Percentiles rank a stretch among this genome's conserved stretches.
Evolutionary conservation across 2,113 vertebrate genomes (phyloP).

Genomic region (Urocolius indicus): DNA sequence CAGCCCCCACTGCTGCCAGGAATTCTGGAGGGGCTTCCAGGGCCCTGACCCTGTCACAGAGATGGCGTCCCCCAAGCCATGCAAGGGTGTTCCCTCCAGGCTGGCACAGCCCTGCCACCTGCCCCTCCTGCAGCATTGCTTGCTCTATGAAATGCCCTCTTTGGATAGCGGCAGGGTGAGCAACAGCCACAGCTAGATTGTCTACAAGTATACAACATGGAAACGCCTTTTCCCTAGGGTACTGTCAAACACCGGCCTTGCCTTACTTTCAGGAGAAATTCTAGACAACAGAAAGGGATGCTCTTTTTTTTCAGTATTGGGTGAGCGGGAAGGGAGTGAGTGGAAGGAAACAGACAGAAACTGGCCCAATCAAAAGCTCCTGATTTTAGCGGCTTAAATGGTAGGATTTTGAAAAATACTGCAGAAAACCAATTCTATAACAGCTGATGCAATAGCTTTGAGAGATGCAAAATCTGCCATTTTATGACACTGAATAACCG

Average conservation of each 20-base stretch:
- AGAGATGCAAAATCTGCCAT: not conserved
- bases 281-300: not conserved
- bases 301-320: fast-evolving
- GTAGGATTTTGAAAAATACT: not conserved
- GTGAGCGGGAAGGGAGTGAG: fast-evolving
- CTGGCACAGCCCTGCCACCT: not conserved
- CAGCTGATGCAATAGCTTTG: not conserved
- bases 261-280: not conserved
- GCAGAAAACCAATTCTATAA: fast-evolving
- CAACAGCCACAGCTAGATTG: not conserved
- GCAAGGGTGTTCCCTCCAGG: not conserved
- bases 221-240: not conserved
- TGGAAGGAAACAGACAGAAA: not conserved
- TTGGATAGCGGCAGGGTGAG: fast-evolving
- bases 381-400: not conserved
- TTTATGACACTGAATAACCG: fast-evolving
- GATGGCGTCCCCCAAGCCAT: fast-evolving
- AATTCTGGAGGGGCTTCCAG: not conserved
- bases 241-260: not conserved
- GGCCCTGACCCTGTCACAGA: not conserved
- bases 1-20: not conserved
- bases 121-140: not conserved
- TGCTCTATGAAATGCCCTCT: not conserved
- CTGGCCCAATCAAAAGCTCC: not conserved
- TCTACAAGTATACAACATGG: fast-evolving